These are phyloP conservation scores for Siniperca knerii DNA, from an alignment of 2,113 vertebrate genomes.

Conservation along the genomic window DNA sequence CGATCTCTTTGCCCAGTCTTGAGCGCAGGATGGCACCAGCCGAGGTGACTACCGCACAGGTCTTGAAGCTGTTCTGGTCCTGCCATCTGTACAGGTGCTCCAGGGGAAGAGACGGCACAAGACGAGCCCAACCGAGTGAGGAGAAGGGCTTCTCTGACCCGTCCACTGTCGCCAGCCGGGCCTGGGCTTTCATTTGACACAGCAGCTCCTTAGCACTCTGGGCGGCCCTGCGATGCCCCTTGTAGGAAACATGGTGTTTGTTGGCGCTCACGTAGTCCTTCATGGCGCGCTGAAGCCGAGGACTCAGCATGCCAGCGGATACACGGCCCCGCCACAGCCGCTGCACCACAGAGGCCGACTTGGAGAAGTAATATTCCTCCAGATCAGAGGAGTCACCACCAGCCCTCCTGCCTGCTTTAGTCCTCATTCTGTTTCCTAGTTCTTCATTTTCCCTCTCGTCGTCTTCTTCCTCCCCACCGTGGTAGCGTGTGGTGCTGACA, in stretches of 20 bases:
- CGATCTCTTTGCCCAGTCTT: constrained; percentile 94
- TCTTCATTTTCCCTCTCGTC: constrained; percentile 65
- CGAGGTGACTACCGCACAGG: constrained; percentile 96
- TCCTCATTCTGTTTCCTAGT: constrained; percentile 52
- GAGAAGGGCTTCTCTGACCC: constrained; percentile 93
- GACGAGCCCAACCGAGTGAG: constrained; percentile 88
- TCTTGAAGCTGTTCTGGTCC: constrained; percentile 77
- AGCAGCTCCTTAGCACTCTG: constrained; percentile 86
- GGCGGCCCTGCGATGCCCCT: constrained; percentile 75
- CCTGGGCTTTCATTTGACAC: constrained; percentile 89
- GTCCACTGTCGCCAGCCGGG: constrained; percentile 89
- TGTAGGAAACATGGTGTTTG: constrained; percentile 92
- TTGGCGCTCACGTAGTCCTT: constrained; percentile 92
- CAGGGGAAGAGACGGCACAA: constrained; percentile 88
- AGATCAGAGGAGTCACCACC: constrained; percentile 76
- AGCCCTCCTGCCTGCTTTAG: constrained; percentile 41
- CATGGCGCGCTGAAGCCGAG: constrained; percentile 93
- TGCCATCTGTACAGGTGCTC: constrained; percentile 82
- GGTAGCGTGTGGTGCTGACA: neutral
- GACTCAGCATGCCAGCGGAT: constrained; percentile 91
- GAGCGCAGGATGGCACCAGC: constrained; percentile 97
- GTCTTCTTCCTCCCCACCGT: constrained; percentile 51
- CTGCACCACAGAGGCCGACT: constrained; percentile 89
- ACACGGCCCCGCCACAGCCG: constrained; percentile 91
- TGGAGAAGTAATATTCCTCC: constrained; percentile 88